phyloP scores from a whole-genome alignment of 2,888 invertebrate species.

The Metopia argyrocephala region DNA sequence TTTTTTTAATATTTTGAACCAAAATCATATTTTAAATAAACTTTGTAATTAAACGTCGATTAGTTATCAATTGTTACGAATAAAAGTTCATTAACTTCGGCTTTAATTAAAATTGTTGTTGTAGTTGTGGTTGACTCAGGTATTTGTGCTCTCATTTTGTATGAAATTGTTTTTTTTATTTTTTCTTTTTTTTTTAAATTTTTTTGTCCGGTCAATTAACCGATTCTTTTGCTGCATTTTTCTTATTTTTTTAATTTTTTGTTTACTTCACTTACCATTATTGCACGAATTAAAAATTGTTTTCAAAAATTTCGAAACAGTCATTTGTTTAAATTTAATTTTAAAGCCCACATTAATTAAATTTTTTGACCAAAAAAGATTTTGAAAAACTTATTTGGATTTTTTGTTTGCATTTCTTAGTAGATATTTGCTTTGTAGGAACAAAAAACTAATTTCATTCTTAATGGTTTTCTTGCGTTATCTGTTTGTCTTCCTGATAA shows the following conservation, averaged over 20 bases:
- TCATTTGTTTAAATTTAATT: neutral
- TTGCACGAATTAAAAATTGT: constrained; percentile 1
- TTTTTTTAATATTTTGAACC: too few relatives aligned
- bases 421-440: too few relatives aligned
- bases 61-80: neutral
- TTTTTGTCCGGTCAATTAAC: constrained; percentile 61
- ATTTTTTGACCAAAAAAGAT: constrained; percentile 14
- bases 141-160: constrained; percentile 59
- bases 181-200: neutral
- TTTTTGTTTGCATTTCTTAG: neutral
- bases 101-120: neutral
- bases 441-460: too few relatives aligned
- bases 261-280: neutral
- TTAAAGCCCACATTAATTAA: constrained; percentile 38
- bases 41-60: neutral
- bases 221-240: constrained; percentile 22
- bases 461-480: too few relatives aligned
- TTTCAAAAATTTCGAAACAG: constrained; percentile 34
- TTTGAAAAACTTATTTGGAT: neutral
- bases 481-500: too few relatives aligned
- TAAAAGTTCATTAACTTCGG: neutral
- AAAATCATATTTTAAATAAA: too few relatives aligned
- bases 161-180: constrained; percentile 3
- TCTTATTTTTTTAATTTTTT: constrained; percentile 1
- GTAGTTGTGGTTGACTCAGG: constrained; percentile 51